Evolutionary conservation across 1,140 invertebrate genomes (phyloP), one percentile per base, ranked within the genome.

Genomic region (Papilio polytes): DNA sequence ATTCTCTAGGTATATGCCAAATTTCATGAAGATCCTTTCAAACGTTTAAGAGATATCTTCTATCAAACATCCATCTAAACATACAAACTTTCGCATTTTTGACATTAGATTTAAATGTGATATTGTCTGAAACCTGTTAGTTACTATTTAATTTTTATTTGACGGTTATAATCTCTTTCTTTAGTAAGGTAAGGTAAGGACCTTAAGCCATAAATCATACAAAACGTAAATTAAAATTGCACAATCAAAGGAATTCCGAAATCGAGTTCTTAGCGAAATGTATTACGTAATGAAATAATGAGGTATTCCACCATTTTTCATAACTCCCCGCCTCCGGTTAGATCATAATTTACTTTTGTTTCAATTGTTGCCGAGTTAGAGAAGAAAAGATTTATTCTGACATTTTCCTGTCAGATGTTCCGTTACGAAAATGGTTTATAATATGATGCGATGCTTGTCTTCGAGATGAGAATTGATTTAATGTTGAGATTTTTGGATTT

Each of bases 321-420:
- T 90, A 91, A 88, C 86, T 87, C 87, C 74, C 85, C 79, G 83
- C 88, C 85, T 82, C 81, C 82, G 89, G 84, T 78, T 80, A 80
- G 74, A 78, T 81, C 81, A 86, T 91, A 92, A 91, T 92, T 90
- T 92, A 92, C 90, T 90, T 92, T 92, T 92, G 90, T 92, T 92
- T 91, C 90, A 92, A 92, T 92, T 90, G 89, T 90, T 88, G 88
- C 85, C 84, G 85, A 90, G 83, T 90, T 87, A 87, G 84, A 86
- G 87, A 84, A 86, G 86, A 83, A 87, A 88, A 91, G 86, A 89
- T 90, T 90, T 90, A 89, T 89, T 91, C 85, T 63, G 82, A 85
- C 83, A 84, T 84, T 78, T 84, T 80, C 83, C 85, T 82, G 82
- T 79, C 78, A 72, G 51, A 26, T 20, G 82, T 82, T 83, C 86